phyloP scores from a whole-genome alignment of 2,888 invertebrate genomes.

The Ametastegia equiseti region DNA sequence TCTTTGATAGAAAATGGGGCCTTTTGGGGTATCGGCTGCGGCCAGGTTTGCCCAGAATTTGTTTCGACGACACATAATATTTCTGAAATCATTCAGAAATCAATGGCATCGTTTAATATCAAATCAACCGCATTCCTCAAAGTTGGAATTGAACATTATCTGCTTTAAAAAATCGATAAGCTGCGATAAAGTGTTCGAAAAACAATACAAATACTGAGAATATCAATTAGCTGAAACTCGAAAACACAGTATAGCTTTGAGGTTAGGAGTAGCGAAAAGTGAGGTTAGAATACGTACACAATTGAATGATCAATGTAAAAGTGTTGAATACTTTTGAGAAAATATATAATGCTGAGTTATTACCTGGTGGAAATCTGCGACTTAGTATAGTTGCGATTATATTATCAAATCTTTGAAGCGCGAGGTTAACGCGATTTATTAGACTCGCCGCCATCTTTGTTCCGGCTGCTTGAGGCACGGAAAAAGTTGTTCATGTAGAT shows the following conservation, averaged over 20 bases:
- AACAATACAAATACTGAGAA: too few species aligned
- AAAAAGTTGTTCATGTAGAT: not conserved
- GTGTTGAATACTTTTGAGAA: constrained; percentile 17
- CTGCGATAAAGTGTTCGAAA: too few species aligned
- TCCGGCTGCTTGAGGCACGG: not conserved
- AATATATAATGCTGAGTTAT: constrained; percentile 49
- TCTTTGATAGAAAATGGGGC: constrained; percentile 80
- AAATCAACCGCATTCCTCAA: not conserved
- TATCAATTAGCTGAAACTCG: too few species aligned
- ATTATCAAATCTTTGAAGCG: constrained; percentile 76
- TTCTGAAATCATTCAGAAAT: constrained; percentile 63
- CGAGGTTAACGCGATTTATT: constrained; percentile 70
- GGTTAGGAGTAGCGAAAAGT: constrained; percentile 33
- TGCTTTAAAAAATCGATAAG: not conserved
- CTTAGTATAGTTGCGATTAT: constrained; percentile 69
- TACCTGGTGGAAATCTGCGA: constrained; percentile 77
- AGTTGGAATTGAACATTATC: not conserved
- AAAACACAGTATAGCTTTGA: not conserved
- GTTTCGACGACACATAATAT: constrained; percentile 66
- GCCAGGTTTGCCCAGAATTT: constrained; percentile 54
- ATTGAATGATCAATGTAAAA: not conserved
- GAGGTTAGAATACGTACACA: constrained; percentile 29
- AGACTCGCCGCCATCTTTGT: constrained; percentile 69
- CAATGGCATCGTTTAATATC: not conserved
- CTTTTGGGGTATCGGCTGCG: constrained; percentile 50